These are phyloP conservation scores for Epinephelus fuscoguttatus DNA, from an alignment of 2,113 vertebrate genomes.

Conservation along the genomic window DNA sequence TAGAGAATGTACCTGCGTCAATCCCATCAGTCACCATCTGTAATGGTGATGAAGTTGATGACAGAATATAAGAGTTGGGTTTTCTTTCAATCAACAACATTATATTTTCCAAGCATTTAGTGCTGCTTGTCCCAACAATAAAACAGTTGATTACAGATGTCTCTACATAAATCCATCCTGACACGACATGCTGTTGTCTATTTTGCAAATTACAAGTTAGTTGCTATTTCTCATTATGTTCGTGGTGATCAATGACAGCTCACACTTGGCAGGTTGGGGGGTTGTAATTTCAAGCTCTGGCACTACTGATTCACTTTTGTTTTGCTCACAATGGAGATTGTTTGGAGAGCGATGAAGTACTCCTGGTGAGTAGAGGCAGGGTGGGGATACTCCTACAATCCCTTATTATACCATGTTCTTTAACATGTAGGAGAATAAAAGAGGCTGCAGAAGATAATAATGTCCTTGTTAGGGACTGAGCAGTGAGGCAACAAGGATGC, in stretches of 20 bases:
- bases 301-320: slow-evolving; percentile 11
- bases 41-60: not conserved
- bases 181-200: slow-evolving; percentile 13
- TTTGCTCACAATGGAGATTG: slow-evolving; percentile 26
- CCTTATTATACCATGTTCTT: not conserved
- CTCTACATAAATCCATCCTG: slow-evolving; percentile 24
- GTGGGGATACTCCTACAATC: not conserved
- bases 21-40: not conserved
- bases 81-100: not conserved
- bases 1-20: not conserved
- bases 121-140: slow-evolving; percentile 8
- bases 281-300: slow-evolving; percentile 42
- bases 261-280: slow-evolving; percentile 34
- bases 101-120: not conserved
- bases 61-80: not conserved
- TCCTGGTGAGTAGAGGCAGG: not conserved
- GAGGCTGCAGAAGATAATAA: not conserved
- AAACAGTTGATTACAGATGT: slow-evolving; percentile 18
- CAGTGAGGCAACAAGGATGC: no score
- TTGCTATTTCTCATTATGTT: slow-evolving; percentile 43
- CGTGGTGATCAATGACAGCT: slow-evolving; percentile 35
- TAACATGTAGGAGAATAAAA: no score
- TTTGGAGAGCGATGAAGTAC: not conserved
- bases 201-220: slow-evolving; percentile 32
- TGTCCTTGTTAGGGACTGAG: no score